Conservation (phyloP, 2,113 vertebrate species). For the Loxodonta africana region DNA sequence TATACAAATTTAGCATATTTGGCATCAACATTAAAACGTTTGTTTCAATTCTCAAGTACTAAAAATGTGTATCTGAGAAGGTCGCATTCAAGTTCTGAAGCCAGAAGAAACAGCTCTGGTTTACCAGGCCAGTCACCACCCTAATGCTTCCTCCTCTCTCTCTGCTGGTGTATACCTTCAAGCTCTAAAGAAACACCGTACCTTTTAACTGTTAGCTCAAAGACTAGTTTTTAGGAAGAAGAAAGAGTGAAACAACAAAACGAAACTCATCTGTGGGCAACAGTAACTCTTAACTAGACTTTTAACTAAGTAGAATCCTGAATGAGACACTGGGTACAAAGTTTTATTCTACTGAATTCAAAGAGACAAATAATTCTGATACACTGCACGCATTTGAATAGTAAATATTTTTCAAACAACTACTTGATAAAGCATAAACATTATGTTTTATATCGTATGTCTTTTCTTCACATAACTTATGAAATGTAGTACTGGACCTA, state of each 20-base stretch:
- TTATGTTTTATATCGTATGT: not conserved
- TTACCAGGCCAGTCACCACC: not conserved
- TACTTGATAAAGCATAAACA: not conserved
- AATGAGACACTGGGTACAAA: not conserved
- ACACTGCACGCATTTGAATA: not conserved
- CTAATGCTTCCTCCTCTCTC: not conserved
- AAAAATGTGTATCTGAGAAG: not conserved
- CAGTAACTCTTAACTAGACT: not conserved
- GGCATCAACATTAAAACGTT: not conserved
- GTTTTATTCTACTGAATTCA: not conserved
- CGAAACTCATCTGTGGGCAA: not conserved
- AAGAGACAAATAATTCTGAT: not conserved
- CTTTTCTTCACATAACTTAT: not conserved
- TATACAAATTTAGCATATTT: not conserved
- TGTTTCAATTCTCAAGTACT: conserved; percentile 29
- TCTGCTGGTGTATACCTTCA: not conserved
- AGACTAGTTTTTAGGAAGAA: not conserved
- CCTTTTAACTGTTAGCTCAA: not conserved
- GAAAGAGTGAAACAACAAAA: not conserved
- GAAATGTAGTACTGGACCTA: not conserved
- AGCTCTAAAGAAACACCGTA: not conserved
- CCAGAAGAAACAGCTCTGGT: not conserved
- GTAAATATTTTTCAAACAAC: conserved; percentile 30
- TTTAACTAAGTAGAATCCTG: conserved; percentile 8
- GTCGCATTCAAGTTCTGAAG: not conserved